A percentile compares a stretch with the other conserved stretches of the same genome.
These are phyloP conservation scores for Mythimna pallens DNA, from an alignment of 2,888 invertebrate genomes.

Conservation along the genomic window DNA sequence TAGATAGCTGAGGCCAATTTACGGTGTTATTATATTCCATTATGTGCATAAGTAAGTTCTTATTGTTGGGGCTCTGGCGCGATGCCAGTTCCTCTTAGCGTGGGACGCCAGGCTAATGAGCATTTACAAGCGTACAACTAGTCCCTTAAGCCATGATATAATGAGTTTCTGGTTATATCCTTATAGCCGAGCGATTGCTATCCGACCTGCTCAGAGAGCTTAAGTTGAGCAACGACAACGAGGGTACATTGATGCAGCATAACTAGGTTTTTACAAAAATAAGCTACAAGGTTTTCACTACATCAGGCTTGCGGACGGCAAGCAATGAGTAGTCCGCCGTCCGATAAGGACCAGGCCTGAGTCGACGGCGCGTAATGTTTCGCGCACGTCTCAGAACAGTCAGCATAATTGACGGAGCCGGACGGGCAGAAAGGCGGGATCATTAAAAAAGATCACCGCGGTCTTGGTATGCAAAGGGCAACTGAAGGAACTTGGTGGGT, in stretches of 20 bases:
- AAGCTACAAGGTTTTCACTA: background rate
- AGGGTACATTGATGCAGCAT: background rate
- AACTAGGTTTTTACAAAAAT: background rate
- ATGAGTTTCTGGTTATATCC: conserved; percentile 51
- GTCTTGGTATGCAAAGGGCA: too few relatives aligned
- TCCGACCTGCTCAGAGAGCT: conserved; percentile 13
- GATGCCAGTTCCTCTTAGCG: conserved; percentile 47
- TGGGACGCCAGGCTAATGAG: conserved; percentile 49
- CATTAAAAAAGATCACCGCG: background rate
- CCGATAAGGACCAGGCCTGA: too few relatives aligned
- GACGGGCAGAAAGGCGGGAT: too few relatives aligned
- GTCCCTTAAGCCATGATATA: conserved; percentile 56
- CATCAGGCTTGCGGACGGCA: too few relatives aligned
- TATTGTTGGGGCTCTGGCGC: conserved; percentile 48
- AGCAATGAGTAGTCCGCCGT: too few relatives aligned
- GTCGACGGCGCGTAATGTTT: too few relatives aligned
- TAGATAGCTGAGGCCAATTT: conserved; percentile 32
- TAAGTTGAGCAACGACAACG: background rate
- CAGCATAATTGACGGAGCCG: too few relatives aligned
- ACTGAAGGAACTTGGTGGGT: too few relatives aligned
- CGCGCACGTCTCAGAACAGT: too few relatives aligned
- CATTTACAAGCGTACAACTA: conserved; percentile 53
- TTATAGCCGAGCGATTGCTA: conserved; percentile 32
- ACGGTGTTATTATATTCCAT: conserved; percentile 48
- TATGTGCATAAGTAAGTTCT: conserved; percentile 49